Base-by-base conservation (phyloP, 2,888 invertebrate species). In the Unio pictorum region DNA sequence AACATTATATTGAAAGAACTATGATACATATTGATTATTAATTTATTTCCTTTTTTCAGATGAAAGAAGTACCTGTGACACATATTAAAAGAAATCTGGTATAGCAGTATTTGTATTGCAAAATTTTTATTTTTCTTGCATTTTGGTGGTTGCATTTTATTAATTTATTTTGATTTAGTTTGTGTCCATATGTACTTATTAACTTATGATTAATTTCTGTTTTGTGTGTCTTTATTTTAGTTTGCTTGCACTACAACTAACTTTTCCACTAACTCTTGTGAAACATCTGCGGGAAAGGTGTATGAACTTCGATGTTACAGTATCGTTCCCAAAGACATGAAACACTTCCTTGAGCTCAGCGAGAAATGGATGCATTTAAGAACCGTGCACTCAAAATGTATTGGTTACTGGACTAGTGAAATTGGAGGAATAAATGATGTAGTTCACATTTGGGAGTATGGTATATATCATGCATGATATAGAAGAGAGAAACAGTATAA, bases 401-500 rank as follows among this genome's bases (percentile, higher is more conserved):
- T 86, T 67, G 89, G 89, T 18, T 89, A 85, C 75, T 89, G 89
- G 89, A 81, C 76, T 7, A 81, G 85, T 64, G 89, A 89, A 76
- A 75, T 89, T 11, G 87, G 85, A 15, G 88, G 87, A 6, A 79
- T 89, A 8, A 88, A 86, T 76, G 85, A 89, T 73, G 81, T 87
- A 26, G 81, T 89, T 23, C 88, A 89, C 71, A 84, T 89, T 23
- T 89, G 89, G 89, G 88, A 88, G 79, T 89, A 89, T 78, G 89
- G 89, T 89, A 80, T 55, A 78, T 71, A 55, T 1, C 11, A 20
- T n/a, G 26, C 59, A 58, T 11, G 59, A 58, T 30, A n/a, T 15
- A 58, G 1, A 58, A n/a, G 3, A 58, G 11, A 7, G 23, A 58
- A 58, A 8, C 8, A 58, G 5, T 58, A 34, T 34, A 34, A 3